Percentiles rank a stretch among this genome's conserved stretches.
These are phyloP conservation scores for Automeris io DNA, from an alignment of 2,888 invertebrate genomes.

Conservation along the genomic window DNA sequence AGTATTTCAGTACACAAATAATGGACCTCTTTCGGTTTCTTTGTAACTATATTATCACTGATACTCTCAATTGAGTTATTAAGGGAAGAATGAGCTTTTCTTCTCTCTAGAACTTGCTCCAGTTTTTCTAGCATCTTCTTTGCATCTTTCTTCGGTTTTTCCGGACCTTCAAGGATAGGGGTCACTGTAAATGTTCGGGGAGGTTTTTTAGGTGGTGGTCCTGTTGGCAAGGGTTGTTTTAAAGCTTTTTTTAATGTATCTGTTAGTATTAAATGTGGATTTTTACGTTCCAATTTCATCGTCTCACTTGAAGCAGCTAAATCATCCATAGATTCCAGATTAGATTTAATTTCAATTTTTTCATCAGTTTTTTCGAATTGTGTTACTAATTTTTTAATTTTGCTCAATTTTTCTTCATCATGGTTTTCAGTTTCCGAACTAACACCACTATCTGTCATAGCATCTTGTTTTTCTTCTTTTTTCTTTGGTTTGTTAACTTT, in stretches of 20 bases:
- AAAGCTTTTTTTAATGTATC: slow-evolving; percentile 81
- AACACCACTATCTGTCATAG: slow-evolving; percentile 69
- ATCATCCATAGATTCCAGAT: slow-evolving; percentile 48
- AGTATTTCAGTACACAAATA: slow-evolving; percentile 70
- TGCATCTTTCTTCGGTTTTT: slow-evolving; percentile 65
- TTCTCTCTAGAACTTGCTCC: slow-evolving; percentile 75
- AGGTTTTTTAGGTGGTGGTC: slow-evolving; percentile 86
- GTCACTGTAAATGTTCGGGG: slow-evolving; percentile 78
- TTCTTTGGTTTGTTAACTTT: slow-evolving; percentile 58
- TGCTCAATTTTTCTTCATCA: slow-evolving; percentile 54
- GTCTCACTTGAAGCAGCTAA: slow-evolving; percentile 61
- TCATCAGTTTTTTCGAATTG: slow-evolving; percentile 35
- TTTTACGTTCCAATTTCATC: slow-evolving; percentile 58
- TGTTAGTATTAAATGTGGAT: slow-evolving; percentile 62
- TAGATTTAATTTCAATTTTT: slow-evolving; percentile 28
- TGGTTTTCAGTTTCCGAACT: slow-evolving; percentile 70
- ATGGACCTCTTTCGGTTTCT: slow-evolving; percentile 63
- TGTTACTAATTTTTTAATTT: slow-evolving; percentile 40
- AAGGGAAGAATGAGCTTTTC: slow-evolving; percentile 44
- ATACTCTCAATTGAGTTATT: slow-evolving; percentile 18
- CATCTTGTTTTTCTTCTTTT: slow-evolving; percentile 49
- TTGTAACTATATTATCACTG: slow-evolving; percentile 33
- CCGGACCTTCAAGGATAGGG: slow-evolving; percentile 32
- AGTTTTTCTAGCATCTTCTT: slow-evolving; percentile 81
- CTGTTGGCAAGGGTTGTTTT: slow-evolving; percentile 80